phyloP scores from a whole-genome alignment of 2,888 invertebrate species.

The Agrochola lychnidis region DNA sequence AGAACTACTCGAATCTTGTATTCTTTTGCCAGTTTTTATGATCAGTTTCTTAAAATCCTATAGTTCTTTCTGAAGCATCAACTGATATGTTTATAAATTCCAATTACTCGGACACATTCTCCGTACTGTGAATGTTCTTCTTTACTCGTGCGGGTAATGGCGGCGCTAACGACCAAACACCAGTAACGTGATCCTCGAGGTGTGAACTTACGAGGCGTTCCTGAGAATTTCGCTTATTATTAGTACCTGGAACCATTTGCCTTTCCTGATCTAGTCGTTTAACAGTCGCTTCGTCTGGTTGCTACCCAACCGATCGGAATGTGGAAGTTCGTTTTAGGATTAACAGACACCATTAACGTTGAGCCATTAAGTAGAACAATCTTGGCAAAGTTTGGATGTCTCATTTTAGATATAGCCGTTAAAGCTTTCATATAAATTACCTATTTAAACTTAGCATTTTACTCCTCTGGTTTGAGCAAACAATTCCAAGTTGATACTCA shows the following conservation, averaged over 20 bases:
- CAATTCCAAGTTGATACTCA: slow-evolving; percentile 10
- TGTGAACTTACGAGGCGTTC: slow-evolving; percentile 72
- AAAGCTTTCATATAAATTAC: slow-evolving; percentile 28
- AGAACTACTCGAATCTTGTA: background rate
- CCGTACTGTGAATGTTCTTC: slow-evolving; percentile 61
- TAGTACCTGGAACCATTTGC: slow-evolving; percentile 73
- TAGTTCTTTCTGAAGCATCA: slow-evolving; percentile 18
- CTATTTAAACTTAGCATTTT: slow-evolving; percentile 21
- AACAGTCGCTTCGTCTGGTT: slow-evolving; percentile 53
- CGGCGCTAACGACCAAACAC: slow-evolving; percentile 71
- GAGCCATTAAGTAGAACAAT: slow-evolving; percentile 49
- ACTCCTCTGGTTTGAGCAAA: slow-evolving; percentile 19
- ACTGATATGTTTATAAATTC: slow-evolving; percentile 47
- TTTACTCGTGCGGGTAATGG: slow-evolving; percentile 60
- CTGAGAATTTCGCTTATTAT: slow-evolving; percentile 74
- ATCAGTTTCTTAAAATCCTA: slow-evolving; percentile 8
- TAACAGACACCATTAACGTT: slow-evolving; percentile 52
- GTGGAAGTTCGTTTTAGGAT: slow-evolving; percentile 52
- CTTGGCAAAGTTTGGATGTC: slow-evolving; percentile 52
- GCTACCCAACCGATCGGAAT: slow-evolving; percentile 49
- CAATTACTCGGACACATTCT: slow-evolving; percentile 47
- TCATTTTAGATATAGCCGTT: slow-evolving; percentile 43
- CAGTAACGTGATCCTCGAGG: slow-evolving; percentile 75
- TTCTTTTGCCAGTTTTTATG: slow-evolving; percentile 7
- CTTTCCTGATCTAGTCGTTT: slow-evolving; percentile 70